phyloP scores from a whole-genome alignment of 2,113 vertebrate genomes.

The Ciconia maguari region DNA sequence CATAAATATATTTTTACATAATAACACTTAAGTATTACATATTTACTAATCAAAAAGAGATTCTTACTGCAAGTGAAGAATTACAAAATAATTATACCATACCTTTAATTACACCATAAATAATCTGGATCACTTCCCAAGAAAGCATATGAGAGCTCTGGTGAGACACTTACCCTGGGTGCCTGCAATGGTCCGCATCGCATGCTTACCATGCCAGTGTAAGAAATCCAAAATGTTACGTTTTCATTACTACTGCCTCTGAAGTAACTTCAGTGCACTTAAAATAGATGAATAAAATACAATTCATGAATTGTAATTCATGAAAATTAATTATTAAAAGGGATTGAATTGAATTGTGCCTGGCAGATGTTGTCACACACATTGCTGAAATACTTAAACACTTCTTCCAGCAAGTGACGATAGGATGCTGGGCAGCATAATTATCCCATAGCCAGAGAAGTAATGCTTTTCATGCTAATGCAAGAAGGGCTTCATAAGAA shows the following conservation, averaged over 20 bases:
- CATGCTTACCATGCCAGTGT: neutral
- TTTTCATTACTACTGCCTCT: conserved; percentile 17
- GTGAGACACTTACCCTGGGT: neutral
- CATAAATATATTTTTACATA: conserved; percentile 40
- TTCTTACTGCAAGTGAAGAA: neutral
- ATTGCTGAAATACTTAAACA: conserved; percentile 24
- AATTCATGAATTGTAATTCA: neutral
- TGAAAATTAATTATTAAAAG: conserved; percentile 54
- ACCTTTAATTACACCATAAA: conserved; percentile 38
- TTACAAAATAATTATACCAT: conserved; percentile 24
- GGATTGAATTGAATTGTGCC: conserved; percentile 23
- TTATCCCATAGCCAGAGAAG: neutral
- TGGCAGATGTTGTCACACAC: conserved; percentile 56
- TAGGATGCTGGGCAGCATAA: neutral
- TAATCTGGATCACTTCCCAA: conserved; percentile 1
- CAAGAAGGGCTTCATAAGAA: neutral
- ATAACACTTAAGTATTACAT: neutral
- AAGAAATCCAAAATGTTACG: neutral
- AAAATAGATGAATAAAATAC: conserved; percentile 3
- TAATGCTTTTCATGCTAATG: neutral
- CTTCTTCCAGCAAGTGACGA: neutral
- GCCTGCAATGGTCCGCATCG: neutral
- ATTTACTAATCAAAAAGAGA: conserved; percentile 37
- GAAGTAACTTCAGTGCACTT: neutral
- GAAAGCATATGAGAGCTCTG: neutral